phyloP scores from a whole-genome alignment of 2,797 vertebrate species.

The Sebastes umbrosus region DNA sequence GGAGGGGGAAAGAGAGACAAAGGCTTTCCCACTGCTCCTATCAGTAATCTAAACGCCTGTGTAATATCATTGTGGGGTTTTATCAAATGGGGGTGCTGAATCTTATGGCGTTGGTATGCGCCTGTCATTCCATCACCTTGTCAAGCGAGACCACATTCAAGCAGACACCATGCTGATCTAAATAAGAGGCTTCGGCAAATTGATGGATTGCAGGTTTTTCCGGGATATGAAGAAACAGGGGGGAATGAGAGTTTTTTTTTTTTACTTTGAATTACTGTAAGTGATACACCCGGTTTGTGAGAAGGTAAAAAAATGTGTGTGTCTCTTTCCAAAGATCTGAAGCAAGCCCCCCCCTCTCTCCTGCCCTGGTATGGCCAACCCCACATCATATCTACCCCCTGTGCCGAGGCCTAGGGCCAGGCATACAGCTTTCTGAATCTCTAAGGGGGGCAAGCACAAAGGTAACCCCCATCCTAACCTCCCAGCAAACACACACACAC shows the following conservation, averaged over 20 bases:
- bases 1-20: conserved; percentile 56
- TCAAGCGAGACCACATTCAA: conserved; percentile 72
- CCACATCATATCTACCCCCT: conserved; percentile 76
- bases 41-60: conserved; percentile 74
- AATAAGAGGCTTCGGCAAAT: conserved; percentile 74
- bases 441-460: conserved; percentile 74
- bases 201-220: conserved; percentile 75
- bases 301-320: conserved; percentile 28
- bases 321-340: conserved; percentile 54
- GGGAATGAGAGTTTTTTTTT: conserved; percentile 24
- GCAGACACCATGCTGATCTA: conserved; percentile 76
- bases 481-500: conserved; percentile 55
- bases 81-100: conserved; percentile 67
- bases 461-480: conserved; percentile 68
- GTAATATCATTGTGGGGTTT: conserved; percentile 73
- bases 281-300: conserved; percentile 41
- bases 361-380: conserved; percentile 56
- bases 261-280: conserved; percentile 48
- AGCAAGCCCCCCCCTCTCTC: conserved; percentile 29
- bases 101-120: conserved; percentile 70
- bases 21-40: conserved; percentile 73
- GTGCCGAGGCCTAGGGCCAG: conserved; percentile 74
- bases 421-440: conserved; percentile 76
- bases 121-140: conserved; percentile 78
- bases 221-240: conserved; percentile 64